phyloP scores from a whole-genome alignment of 2,888 invertebrate species.

The Carcina quercana region DNA sequence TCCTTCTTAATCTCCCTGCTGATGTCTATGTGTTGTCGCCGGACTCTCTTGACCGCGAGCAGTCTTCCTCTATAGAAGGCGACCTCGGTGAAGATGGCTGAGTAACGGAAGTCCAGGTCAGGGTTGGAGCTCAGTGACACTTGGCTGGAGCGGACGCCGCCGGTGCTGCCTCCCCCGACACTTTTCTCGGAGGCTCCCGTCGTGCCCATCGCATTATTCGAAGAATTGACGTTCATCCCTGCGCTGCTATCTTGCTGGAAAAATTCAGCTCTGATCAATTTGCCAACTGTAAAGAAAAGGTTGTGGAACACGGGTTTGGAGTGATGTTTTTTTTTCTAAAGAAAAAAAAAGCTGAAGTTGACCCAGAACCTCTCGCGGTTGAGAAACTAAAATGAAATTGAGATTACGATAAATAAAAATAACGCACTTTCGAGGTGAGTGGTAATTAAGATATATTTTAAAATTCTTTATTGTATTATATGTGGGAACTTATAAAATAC shows the following conservation, averaged over 20 bases:
- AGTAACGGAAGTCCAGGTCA: conserved; percentile 91
- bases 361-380: no score
- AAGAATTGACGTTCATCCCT: conserved; percentile 88
- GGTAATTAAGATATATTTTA: no score
- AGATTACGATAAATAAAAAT: no score
- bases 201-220: conserved; percentile 82
- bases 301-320: no score
- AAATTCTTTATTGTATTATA: no score
- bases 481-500: no score
- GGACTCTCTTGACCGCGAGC: conserved; percentile 89
- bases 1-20: conserved; percentile 94
- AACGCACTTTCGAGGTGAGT: no score
- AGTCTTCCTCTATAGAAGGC: conserved; percentile 91
- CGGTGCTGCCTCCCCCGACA: conserved; percentile 39
- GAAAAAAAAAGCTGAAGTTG: no score
- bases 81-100: conserved; percentile 92
- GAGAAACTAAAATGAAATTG: no score
- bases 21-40: conserved; percentile 90
- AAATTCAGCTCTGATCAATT: conserved; percentile 68
- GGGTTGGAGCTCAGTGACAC: conserved; percentile 94
- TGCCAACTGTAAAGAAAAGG: conserved; percentile 18
- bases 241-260: conserved; percentile 73
- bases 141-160: conserved; percentile 85
- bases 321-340: no score
- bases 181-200: conserved; percentile 53